Base-by-base conservation (phyloP, 1,140 invertebrate species). In the Lepidurus apus region DNA sequence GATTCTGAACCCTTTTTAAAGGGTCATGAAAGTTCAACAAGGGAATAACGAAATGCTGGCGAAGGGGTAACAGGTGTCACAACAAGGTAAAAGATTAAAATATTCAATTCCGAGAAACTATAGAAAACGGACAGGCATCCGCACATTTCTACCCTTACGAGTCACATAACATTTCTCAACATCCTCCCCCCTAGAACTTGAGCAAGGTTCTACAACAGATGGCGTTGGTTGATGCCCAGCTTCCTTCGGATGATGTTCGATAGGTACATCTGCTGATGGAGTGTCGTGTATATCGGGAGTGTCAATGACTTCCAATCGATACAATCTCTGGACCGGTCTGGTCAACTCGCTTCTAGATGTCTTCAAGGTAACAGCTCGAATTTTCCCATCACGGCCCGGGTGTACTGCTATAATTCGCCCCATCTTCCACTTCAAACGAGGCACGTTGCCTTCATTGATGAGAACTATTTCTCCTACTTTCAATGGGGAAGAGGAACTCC, bases 231-330 rank as follows among this genome's bases (percentile, higher is more conserved):
- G 45, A 47, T 9, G 45, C 45, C 9, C 17, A 47, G 45, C 45
- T 47, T 47, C 45, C 1, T 47, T 17, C 45, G 45, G 9, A 47
- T 47, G 45, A 47, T 47, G 45, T 47, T 47, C 45, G 9, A 47
- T 47, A 17, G 9, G 0, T 11, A 47, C 9, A 47, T 47, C 45
- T 47, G 45, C 45, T 17, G 45, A 17, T 47, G 45, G 45, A 47
- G n/a, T n/a, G n/a, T n/a, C n/a, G n/a, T n/a, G n/a, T n/a, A n/a
- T n/a, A n/a, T n/a, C n/a, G n/a, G n/a, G n/a, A n/a, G n/a, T n/a
- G n/a, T n/a, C n/a, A n/a, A n/a, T n/a, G n/a, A 78, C 13, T 47
- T 81, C 81, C 75, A 81, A 24, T 6, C 80, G 80, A 73, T 81
- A 82, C 9, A 81, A 26, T 34, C 77, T 5, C 73, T 81, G 80